Conservation (phyloP, 2,113 vertebrate genomes). For the Psammodynastes pulverulentus region DNA sequence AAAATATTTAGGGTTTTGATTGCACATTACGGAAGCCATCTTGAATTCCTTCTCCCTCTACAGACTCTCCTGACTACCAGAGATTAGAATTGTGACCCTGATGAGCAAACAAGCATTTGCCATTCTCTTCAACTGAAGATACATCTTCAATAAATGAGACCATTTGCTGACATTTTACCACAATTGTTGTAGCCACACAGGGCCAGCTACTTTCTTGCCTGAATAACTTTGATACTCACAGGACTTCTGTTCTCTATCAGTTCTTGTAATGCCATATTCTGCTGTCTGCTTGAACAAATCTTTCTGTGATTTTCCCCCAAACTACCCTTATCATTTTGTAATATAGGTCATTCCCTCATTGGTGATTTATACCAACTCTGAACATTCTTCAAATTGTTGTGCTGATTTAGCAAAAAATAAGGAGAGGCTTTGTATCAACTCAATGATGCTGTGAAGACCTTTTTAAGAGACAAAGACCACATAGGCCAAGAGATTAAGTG, state of each 20-base stretch:
- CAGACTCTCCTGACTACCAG: background rate
- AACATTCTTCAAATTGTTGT: background rate
- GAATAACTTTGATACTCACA: background rate
- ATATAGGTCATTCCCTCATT: background rate
- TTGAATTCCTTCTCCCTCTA: background rate
- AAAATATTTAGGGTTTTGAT: background rate
- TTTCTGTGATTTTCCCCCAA: background rate
- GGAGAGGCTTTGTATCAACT: background rate
- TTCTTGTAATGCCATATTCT: too few species aligned
- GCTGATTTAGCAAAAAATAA: background rate
- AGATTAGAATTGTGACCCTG: background rate
- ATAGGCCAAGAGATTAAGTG: background rate
- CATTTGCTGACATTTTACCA: background rate
- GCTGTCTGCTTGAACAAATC: background rate
- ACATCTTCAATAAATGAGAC: background rate
- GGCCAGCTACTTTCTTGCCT: background rate
- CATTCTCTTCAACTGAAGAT: background rate
- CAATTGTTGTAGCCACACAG: background rate
- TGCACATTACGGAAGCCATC: background rate
- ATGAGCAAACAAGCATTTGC: background rate
- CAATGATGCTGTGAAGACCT: background rate
- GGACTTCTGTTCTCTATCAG: background rate
- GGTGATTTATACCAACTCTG: background rate
- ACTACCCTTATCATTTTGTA: background rate
- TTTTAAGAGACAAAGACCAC: background rate